Evolutionary conservation across 1,140 invertebrate genomes (phyloP).

Genomic region (Heliconius eleuchia): DNA sequence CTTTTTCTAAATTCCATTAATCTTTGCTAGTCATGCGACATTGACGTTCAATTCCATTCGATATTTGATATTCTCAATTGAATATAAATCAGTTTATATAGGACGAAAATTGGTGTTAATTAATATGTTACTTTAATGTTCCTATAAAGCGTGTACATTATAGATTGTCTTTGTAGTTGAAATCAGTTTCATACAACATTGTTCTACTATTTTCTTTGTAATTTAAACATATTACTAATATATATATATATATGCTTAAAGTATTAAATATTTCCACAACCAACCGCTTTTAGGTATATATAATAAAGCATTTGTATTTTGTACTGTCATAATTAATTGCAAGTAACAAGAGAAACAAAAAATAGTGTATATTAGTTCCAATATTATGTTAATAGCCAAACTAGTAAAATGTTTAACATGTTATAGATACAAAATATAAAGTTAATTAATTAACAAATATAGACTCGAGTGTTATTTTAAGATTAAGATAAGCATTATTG

Average conservation of each 20-base stretch:
- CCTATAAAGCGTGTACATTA: conserved; percentile 12
- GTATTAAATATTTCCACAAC: neutral
- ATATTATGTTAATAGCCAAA: neutral
- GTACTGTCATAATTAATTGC: neutral
- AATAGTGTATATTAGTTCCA: neutral
- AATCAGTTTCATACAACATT: neutral
- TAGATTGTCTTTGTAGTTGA: neutral
- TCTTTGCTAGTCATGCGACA: conserved; percentile 12
- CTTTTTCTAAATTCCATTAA: neutral
- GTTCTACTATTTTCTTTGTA: neutral
- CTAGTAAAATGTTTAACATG: neutral
- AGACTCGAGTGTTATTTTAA: conserved; percentile 20
- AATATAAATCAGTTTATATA: conserved; percentile 14
- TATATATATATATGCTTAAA: neutral
- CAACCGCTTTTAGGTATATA: neutral
- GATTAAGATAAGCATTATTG: conserved; percentile 11
- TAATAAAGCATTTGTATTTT: neutral
- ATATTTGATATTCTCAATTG: too few relatives aligned
- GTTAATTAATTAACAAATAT: neutral
- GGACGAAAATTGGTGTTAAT: conserved; percentile 23
- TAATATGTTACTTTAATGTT: conserved; percentile 8
- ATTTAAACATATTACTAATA: neutral
- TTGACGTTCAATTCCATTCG: conserved; percentile 16
- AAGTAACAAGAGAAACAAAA: neutral
- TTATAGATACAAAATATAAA: neutral